A percentile compares a stretch with the other conserved stretches of the same genome.
Evolutionary conservation across 1,140 invertebrate species (phyloP).

Genomic region (Ips typographus): DNA sequence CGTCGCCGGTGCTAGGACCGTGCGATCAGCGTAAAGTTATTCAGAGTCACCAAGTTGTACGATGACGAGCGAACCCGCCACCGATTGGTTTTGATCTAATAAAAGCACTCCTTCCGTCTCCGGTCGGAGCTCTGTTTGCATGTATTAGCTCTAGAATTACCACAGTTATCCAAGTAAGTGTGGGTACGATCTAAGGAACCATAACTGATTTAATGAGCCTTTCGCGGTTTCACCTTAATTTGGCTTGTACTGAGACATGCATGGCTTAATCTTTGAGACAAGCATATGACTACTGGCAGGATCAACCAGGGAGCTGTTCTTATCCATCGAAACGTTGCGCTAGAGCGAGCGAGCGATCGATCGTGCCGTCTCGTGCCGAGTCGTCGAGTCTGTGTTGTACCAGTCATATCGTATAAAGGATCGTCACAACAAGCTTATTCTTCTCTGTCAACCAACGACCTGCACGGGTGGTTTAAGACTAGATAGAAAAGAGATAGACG

Average conservation of each 20-base stretch:
- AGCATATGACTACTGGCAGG: slow-evolving; percentile 76
- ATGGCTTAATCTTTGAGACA: slow-evolving; percentile 80
- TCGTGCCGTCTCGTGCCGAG: too few relatives aligned
- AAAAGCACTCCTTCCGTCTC: slow-evolving; percentile 70
- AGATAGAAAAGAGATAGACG: too few relatives aligned
- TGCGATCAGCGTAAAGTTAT: slow-evolving; percentile 79
- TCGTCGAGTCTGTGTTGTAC: too few relatives aligned
- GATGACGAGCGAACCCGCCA: slow-evolving; percentile 46
- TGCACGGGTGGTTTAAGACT: too few relatives aligned
- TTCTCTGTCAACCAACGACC: neutral
- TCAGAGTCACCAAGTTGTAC: slow-evolving; percentile 73
- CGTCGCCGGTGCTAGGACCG: slow-evolving; percentile 72
- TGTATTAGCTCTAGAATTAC: slow-evolving; percentile 86
- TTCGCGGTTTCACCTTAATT: slow-evolving; percentile 65
- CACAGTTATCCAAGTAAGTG: slow-evolving; percentile 85
- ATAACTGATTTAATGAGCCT: slow-evolving; percentile 70
- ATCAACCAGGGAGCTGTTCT: slow-evolving; percentile 60
- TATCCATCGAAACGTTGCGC: neutral
- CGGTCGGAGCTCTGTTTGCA: slow-evolving; percentile 69
- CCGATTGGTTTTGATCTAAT: slow-evolving; percentile 71
- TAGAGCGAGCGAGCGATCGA: too few relatives aligned
- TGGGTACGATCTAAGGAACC: slow-evolving; percentile 67
- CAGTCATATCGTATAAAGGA: neutral
- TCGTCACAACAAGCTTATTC: neutral
- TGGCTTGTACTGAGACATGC: slow-evolving; percentile 71